These are phyloP conservation scores for Hemicentrotus pulcherrimus DNA, from an alignment of 35 echinoderm and acorn worm species.

Conservation along the genomic window DNA sequence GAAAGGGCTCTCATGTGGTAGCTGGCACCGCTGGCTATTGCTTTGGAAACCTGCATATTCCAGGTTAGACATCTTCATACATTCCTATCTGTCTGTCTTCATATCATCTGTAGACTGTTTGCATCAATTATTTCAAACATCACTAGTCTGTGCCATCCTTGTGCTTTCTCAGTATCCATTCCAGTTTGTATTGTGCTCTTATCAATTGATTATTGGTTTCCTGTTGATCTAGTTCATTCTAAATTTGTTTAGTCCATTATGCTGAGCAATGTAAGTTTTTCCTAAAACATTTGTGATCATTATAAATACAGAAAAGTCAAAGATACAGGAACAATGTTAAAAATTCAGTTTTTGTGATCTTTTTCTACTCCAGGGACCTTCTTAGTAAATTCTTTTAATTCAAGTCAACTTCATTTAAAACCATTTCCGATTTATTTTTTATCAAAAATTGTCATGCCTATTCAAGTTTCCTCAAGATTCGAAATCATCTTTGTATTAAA, in stretches of 20 bases:
- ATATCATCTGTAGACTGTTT: background rate
- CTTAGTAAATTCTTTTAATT: background rate
- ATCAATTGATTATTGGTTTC: too few relatives aligned
- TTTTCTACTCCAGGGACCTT: background rate
- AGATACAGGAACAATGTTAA: too few relatives aligned
- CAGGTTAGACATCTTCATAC: conserved; percentile 54
- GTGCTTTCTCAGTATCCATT: too few relatives aligned
- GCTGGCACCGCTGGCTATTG: conserved; percentile 93
- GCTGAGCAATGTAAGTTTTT: background rate
- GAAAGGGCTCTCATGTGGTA: conserved; percentile 90
- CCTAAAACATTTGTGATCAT: background rate
- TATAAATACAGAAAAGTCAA: background rate
- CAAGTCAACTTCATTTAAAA: too few relatives aligned
- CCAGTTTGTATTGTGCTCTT: too few relatives aligned
- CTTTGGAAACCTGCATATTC: conserved; percentile 97
- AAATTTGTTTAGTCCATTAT: too few relatives aligned
- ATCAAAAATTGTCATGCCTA: too few relatives aligned
- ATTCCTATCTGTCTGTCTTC: background rate
- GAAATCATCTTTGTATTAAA: background rate
- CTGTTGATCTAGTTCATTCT: too few relatives aligned
- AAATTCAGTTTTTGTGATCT: too few relatives aligned
- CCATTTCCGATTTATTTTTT: too few relatives aligned
- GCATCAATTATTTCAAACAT: background rate
- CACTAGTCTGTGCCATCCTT: too few relatives aligned
- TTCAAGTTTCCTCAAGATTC: too few relatives aligned